Evolutionary conservation across 2,888 invertebrate genomes (phyloP).

Genomic region (Pterobdella sp.): DNA sequence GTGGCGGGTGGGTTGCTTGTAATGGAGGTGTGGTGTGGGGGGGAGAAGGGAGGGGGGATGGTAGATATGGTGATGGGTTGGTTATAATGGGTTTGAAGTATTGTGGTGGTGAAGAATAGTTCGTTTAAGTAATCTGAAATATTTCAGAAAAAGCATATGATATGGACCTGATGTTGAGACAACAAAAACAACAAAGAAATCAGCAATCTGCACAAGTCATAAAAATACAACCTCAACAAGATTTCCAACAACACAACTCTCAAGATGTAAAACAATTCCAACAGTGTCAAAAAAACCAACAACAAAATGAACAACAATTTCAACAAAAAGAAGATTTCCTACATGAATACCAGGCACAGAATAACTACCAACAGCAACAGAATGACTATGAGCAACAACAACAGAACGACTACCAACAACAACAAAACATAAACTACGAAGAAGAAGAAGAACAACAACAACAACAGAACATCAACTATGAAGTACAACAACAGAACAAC

Average conservation of each 20-base stretch:
- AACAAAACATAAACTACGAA: not conserved
- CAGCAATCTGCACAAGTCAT: not conserved
- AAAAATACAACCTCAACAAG: not conserved
- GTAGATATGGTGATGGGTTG: not conserved
- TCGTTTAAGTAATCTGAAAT: not conserved
- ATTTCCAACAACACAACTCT: not conserved
- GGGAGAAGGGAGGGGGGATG: not conserved
- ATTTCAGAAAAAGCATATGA: not conserved
- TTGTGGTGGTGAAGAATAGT: not conserved
- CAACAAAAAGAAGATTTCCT: not conserved
- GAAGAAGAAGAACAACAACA: not conserved
- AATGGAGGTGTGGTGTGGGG: not conserved
- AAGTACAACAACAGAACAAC: not conserved
- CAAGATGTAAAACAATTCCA: not conserved
- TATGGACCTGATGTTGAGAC: not conserved
- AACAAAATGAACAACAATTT: not conserved
- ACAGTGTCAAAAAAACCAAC: not conserved
- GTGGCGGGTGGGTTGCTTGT: not conserved
- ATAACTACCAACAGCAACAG: constrained; percentile 5
- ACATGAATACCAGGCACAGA: not conserved
- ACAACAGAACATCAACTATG: not conserved
- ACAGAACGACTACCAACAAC: not conserved
- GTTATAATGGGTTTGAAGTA: not conserved
- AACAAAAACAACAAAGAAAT: not conserved
- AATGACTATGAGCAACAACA: not conserved